Percentiles rank a stretch among this genome's conserved stretches.
phyloP scores from a whole-genome alignment of 2,888 invertebrate species.

The Nasonovia ribisnigri region DNA sequence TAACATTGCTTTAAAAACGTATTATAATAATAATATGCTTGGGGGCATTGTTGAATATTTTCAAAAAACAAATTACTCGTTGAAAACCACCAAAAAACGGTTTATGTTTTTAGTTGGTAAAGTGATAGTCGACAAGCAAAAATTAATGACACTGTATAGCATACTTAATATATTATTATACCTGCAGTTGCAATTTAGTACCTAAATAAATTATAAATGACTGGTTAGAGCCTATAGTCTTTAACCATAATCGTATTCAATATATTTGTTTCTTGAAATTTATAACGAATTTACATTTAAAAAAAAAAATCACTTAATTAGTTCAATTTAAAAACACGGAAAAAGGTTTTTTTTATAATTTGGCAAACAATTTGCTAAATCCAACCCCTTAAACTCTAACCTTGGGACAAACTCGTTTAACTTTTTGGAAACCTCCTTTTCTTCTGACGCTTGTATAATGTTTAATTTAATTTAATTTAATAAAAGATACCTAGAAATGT shows the following conservation, averaged over 20 bases:
- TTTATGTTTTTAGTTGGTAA: not conserved
- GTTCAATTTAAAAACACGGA: too few species aligned
- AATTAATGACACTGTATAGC: not conserved
- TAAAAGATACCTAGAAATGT: not conserved
- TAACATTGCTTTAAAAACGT: not conserved
- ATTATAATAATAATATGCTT: not conserved
- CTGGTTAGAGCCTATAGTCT: not conserved
- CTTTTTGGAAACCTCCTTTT: not conserved
- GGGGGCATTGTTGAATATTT: not conserved
- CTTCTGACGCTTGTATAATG: not conserved
- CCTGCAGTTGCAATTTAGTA: not conserved
- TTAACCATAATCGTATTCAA: not conserved
- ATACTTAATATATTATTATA: not conserved
- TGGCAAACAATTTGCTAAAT: not conserved
- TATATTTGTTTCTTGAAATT: not conserved
- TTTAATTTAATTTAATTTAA: not conserved
- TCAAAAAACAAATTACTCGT: not conserved
- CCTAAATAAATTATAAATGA: not conserved
- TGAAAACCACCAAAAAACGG: not conserved
- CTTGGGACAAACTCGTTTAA: not conserved
- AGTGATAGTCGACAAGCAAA: not conserved
- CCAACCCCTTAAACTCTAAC: not conserved
- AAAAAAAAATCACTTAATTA: not conserved
- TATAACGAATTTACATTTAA: not conserved
- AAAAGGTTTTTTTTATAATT: not conserved